Percentiles rank a stretch among this genome's conserved stretches.
These are phyloP conservation scores for Tenthredo mesomela DNA, from an alignment of 2,888 invertebrate species.

Conservation along the genomic window DNA sequence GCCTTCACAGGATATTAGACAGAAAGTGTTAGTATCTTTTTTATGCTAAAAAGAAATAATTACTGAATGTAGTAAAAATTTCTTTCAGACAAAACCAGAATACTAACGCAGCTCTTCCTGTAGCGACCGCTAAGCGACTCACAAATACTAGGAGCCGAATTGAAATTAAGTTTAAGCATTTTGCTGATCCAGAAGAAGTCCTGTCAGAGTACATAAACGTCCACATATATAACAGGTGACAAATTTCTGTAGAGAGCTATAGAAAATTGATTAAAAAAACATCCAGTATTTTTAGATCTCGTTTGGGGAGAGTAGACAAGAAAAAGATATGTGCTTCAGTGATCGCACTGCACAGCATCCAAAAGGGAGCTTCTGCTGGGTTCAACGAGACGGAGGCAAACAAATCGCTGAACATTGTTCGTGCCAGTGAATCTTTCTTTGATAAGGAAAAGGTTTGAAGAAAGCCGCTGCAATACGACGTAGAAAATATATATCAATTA, in stretches of 20 bases:
- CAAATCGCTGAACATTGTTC: not conserved
- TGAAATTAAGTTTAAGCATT: conserved; percentile 61
- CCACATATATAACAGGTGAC: conserved; percentile 62
- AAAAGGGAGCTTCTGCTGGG: conserved; percentile 48
- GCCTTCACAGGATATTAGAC: conserved; percentile 37
- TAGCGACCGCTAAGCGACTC: not conserved
- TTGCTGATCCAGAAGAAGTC: conserved; percentile 57
- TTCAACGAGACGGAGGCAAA: conserved; percentile 39
- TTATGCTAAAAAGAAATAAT: not conserved
- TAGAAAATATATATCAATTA: not conserved
- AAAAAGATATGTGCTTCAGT: conserved; percentile 56
- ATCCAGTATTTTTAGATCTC: conserved; percentile 51
- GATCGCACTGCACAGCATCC: conserved; percentile 29
- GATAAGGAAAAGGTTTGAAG: conserved; percentile 4
- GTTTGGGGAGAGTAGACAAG: conserved; percentile 56
- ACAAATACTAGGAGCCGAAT: conserved; percentile 54
- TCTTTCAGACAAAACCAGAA: conserved; percentile 3
- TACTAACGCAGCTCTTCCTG: not conserved
- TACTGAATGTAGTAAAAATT: not conserved
- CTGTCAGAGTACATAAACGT: conserved; percentile 58
- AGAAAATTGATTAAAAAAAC: not conserved
- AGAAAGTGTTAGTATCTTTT: conserved; percentile 6
- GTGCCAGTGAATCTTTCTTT: not conserved
- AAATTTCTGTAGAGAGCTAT: not conserved
- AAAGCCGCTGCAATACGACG: not conserved